Percentiles rank a stretch among this genome's conserved stretches.
Evolutionary conservation across 2,888 invertebrate genomes (phyloP).

Genomic region (Rhodophaea formosa): DNA sequence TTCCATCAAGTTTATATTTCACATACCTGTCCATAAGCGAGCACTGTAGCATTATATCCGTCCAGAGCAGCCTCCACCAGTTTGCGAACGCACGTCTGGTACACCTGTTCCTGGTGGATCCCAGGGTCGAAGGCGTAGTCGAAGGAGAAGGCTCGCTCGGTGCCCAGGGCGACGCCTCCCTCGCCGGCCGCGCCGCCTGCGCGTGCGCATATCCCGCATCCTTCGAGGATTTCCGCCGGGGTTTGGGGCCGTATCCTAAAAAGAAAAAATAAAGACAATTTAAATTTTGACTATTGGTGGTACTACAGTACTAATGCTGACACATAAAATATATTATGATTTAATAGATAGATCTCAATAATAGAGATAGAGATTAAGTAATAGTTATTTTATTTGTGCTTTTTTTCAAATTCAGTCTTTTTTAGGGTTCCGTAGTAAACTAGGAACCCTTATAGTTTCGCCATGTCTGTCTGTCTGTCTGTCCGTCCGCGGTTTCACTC

Average conservation of each 20-base stretch:
- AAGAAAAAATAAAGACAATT: not conserved
- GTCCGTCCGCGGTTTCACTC: too few relatives aligned
- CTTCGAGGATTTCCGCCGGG: slow-evolving; percentile 94
- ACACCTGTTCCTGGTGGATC: slow-evolving; percentile 88
- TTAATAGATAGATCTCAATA: too few relatives aligned
- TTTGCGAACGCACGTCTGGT: slow-evolving; percentile 90
- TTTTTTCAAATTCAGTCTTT: too few relatives aligned
- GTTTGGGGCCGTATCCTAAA: slow-evolving; percentile 96
- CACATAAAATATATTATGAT: too few relatives aligned
- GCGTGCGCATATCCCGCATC: slow-evolving; percentile 95
- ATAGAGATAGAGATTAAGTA: too few relatives aligned
- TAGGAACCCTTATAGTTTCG: too few relatives aligned
- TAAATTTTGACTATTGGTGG: too few relatives aligned
- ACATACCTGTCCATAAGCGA: slow-evolving; percentile 96
- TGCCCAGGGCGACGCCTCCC: slow-evolving; percentile 94
- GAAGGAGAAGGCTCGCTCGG: slow-evolving; percentile 97
- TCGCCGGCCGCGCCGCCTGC: slow-evolving; percentile 94
- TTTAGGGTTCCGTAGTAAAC: too few relatives aligned
- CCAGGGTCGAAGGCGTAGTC: slow-evolving; percentile 96
- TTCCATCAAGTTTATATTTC: not conserved
- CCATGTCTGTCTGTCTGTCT: too few relatives aligned
- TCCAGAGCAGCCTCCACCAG: slow-evolving; percentile 96
- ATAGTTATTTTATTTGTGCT: too few relatives aligned
- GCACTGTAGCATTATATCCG: slow-evolving; percentile 98
- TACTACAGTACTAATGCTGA: too few relatives aligned